phyloP scores from a whole-genome alignment of 2,113 vertebrate species.

The Erythrocebus patas region DNA sequence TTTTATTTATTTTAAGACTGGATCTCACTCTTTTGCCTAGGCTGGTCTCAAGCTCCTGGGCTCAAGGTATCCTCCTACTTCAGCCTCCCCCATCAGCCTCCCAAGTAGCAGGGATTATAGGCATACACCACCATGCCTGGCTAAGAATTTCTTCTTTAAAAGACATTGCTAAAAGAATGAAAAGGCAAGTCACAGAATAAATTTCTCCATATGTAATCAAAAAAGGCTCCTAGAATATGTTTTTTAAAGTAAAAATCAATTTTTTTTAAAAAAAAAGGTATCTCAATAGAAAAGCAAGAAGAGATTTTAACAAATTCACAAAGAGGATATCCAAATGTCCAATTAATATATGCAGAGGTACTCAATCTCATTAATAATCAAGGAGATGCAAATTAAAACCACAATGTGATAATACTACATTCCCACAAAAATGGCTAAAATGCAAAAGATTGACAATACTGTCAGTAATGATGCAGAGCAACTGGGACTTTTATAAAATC shows the following conservation, averaged over 20 bases:
- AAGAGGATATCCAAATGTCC: not conserved
- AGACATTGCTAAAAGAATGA: not conserved
- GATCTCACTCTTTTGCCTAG: not conserved
- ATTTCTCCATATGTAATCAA: not conserved
- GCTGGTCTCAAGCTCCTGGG: no score
- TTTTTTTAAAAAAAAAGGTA: not conserved
- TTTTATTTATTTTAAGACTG: not conserved
- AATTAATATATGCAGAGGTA: not conserved
- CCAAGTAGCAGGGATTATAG: no score
- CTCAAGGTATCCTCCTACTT: no score
- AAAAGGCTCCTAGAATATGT: not conserved
- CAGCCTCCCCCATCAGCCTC: no score
- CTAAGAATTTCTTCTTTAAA: slow-evolving; percentile 32
- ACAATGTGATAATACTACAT: not conserved
- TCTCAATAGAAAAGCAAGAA: not conserved
- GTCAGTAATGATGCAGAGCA: not conserved
- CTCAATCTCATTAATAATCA: not conserved
- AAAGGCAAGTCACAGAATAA: slow-evolving; percentile 16
- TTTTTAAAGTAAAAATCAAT: slow-evolving; percentile 25
- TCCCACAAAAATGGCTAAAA: not conserved
- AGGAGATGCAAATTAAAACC: slow-evolving; percentile 6
- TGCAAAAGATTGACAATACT: not conserved
- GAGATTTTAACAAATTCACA: slow-evolving; percentile 22
- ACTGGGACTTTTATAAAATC: not conserved
- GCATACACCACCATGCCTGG: not conserved